A percentile compares a stretch with the other conserved stretches of the same genome.
These are phyloP conservation scores for Haliclystus octoradiatus DNA, from an alignment of 30 jellyfish, hydroid and myxozoan species.

Conservation along the genomic window DNA sequence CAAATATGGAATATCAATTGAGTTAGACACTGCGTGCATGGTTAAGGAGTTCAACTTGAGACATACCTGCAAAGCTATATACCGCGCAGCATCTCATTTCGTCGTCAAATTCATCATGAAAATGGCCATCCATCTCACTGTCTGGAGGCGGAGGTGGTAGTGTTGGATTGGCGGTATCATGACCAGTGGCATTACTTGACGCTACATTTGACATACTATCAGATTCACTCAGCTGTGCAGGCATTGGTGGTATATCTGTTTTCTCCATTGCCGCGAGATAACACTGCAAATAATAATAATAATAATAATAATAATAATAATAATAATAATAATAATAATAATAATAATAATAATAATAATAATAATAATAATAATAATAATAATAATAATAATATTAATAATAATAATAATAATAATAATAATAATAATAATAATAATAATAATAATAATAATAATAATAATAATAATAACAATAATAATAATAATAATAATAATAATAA, in stretches of 20 bases:
- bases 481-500: neutral
- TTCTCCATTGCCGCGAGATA: constrained; percentile 71
- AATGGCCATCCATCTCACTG: constrained; percentile 15
- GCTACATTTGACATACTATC: constrained; percentile 25
- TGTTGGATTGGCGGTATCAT: constrained; percentile 22
- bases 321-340: no score
- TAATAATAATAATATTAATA: neutral
- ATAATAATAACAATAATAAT: neutral
- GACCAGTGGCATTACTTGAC: constrained; percentile 13
- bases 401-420: neutral
- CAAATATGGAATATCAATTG: no score
- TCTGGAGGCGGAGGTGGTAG: constrained; percentile 67
- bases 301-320: no score
- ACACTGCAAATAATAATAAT: constrained; percentile 74
- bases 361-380: neutral
- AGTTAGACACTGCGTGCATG: no score
- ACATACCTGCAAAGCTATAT: constrained; percentile 90
- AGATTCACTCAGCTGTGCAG: constrained; percentile 22
- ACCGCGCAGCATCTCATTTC: constrained; percentile 76
- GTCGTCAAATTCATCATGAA: constrained; percentile 51
- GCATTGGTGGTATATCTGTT: constrained; percentile 31
- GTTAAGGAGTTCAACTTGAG: no score
- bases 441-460: neutral
- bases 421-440: neutral
- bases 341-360: no score